Evolutionary conservation across 2,888 invertebrate species (phyloP).

Genomic region (Apamea sordens): DNA sequence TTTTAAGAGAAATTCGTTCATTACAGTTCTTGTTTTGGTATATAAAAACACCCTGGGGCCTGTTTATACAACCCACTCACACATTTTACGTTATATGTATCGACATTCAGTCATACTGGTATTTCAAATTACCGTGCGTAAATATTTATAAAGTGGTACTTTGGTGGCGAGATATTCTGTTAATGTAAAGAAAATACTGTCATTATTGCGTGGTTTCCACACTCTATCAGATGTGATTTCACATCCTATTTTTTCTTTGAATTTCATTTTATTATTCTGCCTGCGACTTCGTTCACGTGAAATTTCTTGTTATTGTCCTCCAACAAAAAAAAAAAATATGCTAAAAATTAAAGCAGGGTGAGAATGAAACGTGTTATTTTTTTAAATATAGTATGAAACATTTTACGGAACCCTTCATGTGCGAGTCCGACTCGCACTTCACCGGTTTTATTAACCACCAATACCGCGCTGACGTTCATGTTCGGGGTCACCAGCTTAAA

Average conservation of each 20-base stretch:
- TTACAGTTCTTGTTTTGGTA: conserved; percentile 62
- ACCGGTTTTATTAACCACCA: too few species aligned
- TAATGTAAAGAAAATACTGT: conserved; percentile 28
- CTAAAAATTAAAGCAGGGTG: too few species aligned
- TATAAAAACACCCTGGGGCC: conserved; percentile 52
- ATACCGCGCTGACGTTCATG: too few species aligned
- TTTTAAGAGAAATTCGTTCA: conserved; percentile 50
- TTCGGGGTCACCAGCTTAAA: too few species aligned
- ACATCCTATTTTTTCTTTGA: not conserved
- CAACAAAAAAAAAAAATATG: too few species aligned
- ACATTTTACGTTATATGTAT: conserved; percentile 40
- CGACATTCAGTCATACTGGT: conserved; percentile 33
- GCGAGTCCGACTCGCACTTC: too few species aligned
- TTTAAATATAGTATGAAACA: too few species aligned
- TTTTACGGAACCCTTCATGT: too few species aligned
- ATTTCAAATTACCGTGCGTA: conserved; percentile 50
- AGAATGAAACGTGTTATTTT: too few species aligned
- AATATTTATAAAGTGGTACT: conserved; percentile 47
- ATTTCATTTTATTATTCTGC: not conserved
- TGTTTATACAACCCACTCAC: conserved; percentile 46
- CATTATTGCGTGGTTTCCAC: not conserved
- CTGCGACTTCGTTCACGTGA: too few species aligned
- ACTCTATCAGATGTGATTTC: conserved; percentile 2
- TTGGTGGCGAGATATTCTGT: conserved; percentile 8
- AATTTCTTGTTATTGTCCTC: too few species aligned